phyloP scores from a whole-genome alignment of 2,113 vertebrate species.

The Semnornis frantzii region DNA sequence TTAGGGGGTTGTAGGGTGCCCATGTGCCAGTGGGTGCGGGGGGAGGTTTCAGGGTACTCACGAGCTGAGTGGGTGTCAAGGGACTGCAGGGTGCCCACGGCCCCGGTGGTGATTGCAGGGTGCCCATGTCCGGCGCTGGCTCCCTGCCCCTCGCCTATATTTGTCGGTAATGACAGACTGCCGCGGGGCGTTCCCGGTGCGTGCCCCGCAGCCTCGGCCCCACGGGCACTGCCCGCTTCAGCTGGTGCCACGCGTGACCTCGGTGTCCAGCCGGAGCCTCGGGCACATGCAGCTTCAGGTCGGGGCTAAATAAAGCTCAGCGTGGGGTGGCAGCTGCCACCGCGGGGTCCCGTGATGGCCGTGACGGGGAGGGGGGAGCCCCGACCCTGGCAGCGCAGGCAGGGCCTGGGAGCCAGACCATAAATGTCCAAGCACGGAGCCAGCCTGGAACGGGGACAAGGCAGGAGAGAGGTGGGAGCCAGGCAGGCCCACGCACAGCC shows the following conservation, averaged over 20 bases:
- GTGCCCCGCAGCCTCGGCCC: background rate
- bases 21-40: background rate
- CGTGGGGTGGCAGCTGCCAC: conserved; percentile 17
- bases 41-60: too few relatives aligned
- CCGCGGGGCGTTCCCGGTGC: background rate
- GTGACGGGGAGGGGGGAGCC: background rate
- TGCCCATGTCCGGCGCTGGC: background rate
- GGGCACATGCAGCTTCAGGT: background rate
- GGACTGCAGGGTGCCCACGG: background rate
- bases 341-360: background rate
- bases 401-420: background rate
- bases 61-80: background rate
- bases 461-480: background rate
- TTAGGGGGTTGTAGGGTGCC: background rate
- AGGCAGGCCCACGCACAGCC: background rate
- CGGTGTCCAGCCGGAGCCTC: background rate
- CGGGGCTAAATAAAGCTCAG: conserved; percentile 75
- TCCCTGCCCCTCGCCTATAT: background rate
- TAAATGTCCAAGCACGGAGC: conserved; percentile 35
- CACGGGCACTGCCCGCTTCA: background rate
- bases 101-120: background rate
- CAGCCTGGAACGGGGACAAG: background rate
- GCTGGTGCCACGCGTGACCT: conserved; percentile 1
- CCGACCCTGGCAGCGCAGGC: background rate
- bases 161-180: background rate